A percentile compares a stretch with the other conserved stretches of the same genome.
phyloP scores from a whole-genome alignment of 2,113 vertebrate species.

The Uria aalge region DNA sequence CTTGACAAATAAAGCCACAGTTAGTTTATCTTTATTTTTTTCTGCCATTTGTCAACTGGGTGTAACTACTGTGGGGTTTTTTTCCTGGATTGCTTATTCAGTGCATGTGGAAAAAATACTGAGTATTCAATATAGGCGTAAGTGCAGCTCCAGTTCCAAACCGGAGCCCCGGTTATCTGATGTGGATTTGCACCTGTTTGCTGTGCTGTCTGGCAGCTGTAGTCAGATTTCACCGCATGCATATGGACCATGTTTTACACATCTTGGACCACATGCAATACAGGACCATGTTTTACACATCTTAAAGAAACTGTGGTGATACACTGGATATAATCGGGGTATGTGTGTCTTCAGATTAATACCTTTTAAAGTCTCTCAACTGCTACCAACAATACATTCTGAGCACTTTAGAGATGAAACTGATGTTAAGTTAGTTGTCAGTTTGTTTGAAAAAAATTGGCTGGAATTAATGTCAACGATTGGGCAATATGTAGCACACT shows the following conservation, averaged over 20 bases:
- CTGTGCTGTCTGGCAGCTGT: neutral
- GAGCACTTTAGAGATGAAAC: neutral
- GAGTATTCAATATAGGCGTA: neutral
- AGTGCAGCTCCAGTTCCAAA: neutral
- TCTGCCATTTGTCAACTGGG: neutral
- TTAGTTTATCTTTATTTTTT: neutral
- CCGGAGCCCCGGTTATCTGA: neutral
- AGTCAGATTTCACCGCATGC: neutral
- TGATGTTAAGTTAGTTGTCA: neutral
- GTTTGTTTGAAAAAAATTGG: neutral
- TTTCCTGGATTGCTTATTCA: neutral
- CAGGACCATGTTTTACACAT: neutral
- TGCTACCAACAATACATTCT: neutral
- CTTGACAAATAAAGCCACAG: neutral
- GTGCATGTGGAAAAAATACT: neutral
- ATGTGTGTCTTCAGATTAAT: neutral
- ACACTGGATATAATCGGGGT: neutral
- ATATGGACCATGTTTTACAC: neutral
- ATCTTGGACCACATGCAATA: accelerated
- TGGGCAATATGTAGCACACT: neutral
- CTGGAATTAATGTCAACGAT: neutral
- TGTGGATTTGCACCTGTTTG: neutral
- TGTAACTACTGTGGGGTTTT: neutral
- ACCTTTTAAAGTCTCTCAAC: neutral
- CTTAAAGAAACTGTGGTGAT: neutral